Evolutionary conservation across 2,797 vertebrate species (phyloP).

Genomic region (Sebastes matsubarae): DNA sequence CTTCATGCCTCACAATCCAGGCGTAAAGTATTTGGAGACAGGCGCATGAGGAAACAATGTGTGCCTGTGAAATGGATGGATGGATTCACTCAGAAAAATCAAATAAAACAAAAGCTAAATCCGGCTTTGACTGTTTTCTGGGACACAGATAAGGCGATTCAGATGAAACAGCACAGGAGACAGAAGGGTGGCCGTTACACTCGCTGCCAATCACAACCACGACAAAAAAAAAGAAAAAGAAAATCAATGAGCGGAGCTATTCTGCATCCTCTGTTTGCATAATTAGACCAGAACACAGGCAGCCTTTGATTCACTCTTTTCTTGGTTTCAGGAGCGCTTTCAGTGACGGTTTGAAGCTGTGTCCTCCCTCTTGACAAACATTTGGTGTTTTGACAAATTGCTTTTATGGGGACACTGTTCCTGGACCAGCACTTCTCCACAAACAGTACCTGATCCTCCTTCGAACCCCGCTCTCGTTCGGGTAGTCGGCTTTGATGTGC

Average conservation of each 20-base stretch:
- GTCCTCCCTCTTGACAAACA: slow-evolving; percentile 24
- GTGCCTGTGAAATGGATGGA: not conserved
- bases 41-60: not conserved
- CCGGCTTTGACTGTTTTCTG: slow-evolving; percentile 30
- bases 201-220: slow-evolving; percentile 20
- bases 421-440: slow-evolving; percentile 2
- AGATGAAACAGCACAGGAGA: slow-evolving; percentile 23
- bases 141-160: slow-evolving; percentile 36
- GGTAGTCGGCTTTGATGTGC: slow-evolving; percentile 20
- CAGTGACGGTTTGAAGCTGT: slow-evolving; percentile 1
- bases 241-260: slow-evolving; percentile 11
- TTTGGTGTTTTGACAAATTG: slow-evolving; percentile 35
- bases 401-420: slow-evolving; percentile 8
- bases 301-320: slow-evolving; percentile 21
- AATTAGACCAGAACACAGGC: slow-evolving; percentile 25
- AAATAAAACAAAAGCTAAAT: slow-evolving; percentile 36
- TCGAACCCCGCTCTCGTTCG: not conserved
- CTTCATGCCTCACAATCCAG: not conserved
- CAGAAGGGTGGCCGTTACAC: slow-evolving; percentile 15
- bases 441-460: not conserved
- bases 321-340: not conserved
- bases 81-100: slow-evolving; percentile 1
- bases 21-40: not conserved
- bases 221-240: not conserved
- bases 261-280: slow-evolving; percentile 21